phyloP scores from a whole-genome alignment of 2,888 invertebrate species.

The Apotomis betuletana region DNA sequence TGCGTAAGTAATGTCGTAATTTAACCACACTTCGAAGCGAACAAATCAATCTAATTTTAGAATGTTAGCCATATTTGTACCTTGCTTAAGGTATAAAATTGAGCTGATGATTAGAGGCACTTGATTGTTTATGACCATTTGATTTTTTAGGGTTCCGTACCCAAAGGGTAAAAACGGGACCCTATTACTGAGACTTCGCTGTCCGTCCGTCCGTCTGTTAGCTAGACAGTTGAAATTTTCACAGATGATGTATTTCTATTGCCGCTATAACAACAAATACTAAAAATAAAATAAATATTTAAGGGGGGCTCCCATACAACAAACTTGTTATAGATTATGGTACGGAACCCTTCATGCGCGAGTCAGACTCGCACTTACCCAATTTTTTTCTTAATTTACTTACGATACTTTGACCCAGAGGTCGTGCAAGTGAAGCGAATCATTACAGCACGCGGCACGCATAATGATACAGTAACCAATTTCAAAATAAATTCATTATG shows the following conservation, averaged over 20 bases:
- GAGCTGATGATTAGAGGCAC: background rate
- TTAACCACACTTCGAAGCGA: background rate
- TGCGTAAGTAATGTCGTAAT: constrained; percentile 34
- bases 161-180: no score
- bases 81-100: background rate
- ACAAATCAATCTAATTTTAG: background rate
- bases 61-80: background rate
- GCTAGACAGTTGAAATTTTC: no score
- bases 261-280: no score
- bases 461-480: background rate
- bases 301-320: no score
- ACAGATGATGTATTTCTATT: no score
- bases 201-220: no score
- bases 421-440: constrained; percentile 22
- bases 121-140: background rate
- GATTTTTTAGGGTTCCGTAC: no score
- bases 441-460: constrained; percentile 9
- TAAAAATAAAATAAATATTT: no score
- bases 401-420: constrained; percentile 15
- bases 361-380: no score
- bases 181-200: no score
- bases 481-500: background rate
- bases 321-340: no score
- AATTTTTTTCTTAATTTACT: background rate
- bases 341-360: no score